Base-by-base conservation (phyloP, 2,888 invertebrate species). In the Chymomyza caudatula region DNA sequence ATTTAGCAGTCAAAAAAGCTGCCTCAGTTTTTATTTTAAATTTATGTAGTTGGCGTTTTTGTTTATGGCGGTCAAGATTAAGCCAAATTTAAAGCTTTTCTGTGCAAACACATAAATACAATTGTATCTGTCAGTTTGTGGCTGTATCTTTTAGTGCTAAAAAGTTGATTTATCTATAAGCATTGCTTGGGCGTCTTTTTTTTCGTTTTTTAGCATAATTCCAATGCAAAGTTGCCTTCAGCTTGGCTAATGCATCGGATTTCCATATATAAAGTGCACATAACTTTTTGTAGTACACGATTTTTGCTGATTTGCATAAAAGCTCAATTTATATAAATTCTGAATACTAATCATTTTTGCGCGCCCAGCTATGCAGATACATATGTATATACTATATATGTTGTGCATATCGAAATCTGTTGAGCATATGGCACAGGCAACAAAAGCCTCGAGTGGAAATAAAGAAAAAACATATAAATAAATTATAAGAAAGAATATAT, bases 281-380 rank as follows among this genome's bases (percentile, higher is more conserved):
- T 69, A 67, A 69, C 69, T 43, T 67, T 65, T 55, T 44, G 29
- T 56, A 58, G 73, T 42, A 25, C 64, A 66, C 63, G 59, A 61
- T 58, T 69, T 73, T 23, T 70, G 79, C 63, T 65, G 68, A 76
- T 69, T 73, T 78, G 73, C 73, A 78, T 66, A 63, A 53, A 47
- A 54, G 47, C 58, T 37, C 4, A 25, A 63, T 66, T 59, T 47
- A 57, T 60, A 65, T 47, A 56, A 43, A 20, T 55, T 61, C 29
- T 37, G 29, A 37, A 37, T 37, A 37, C 29, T 37, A 37, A 37
- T 37, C 29, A 37, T 54, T 8, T 54, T 54, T 17, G 29, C 4
- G 6, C 2, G 5, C 29, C 29, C 25, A 23, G 8, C 13, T 52
- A 53, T 53, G 53, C 20, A 23, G 13, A 23, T 19, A 13, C 23